Percentiles rank a stretch among this genome's conserved stretches.
Evolutionary conservation across 2,888 invertebrate genomes (phyloP).

Genomic region (Synergus laeviventris): DNA sequence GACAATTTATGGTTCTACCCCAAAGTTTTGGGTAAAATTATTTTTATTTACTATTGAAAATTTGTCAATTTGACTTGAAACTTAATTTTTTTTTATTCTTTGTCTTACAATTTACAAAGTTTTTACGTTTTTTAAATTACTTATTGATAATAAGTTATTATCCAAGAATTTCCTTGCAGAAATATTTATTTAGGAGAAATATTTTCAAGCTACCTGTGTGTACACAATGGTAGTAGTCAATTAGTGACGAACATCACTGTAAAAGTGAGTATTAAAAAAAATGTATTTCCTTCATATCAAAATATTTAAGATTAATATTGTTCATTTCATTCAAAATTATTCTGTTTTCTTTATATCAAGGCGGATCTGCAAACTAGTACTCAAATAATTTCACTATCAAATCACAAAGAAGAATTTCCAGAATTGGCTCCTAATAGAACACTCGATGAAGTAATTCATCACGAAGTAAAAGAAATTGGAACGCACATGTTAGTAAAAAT

Average conservation of each 20-base stretch:
- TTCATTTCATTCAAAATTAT: background rate
- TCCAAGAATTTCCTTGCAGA: constrained; percentile 72
- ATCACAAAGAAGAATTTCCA: constrained; percentile 79
- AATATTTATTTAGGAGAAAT: constrained; percentile 99
- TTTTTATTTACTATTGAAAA: background rate
- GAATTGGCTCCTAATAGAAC: constrained; percentile 87
- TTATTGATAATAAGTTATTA: too few species aligned
- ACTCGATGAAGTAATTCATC: constrained; percentile 96
- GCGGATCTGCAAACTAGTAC: constrained; percentile 96
- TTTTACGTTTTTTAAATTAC: background rate
- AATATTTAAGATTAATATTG: background rate
- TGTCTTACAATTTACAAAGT: too few species aligned
- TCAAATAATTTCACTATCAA: constrained; percentile 89
- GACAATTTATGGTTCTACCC: constrained; percentile 93
- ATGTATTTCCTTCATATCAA: constrained; percentile 27
- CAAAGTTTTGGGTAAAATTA: constrained; percentile 92
- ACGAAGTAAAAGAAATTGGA: constrained; percentile 99
- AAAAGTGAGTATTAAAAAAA: constrained; percentile 79
- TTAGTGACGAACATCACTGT: constrained; percentile 89
- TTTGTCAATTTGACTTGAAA: background rate
- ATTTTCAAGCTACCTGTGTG: constrained; percentile 97
- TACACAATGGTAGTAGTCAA: constrained; percentile 95
- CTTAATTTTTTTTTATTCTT: background rate
- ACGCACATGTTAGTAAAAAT: constrained; percentile 90
- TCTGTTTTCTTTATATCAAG: constrained; percentile 74